phyloP scores from a whole-genome alignment of 2,888 invertebrate genomes.

The Trissonchulus sp. region DNA sequence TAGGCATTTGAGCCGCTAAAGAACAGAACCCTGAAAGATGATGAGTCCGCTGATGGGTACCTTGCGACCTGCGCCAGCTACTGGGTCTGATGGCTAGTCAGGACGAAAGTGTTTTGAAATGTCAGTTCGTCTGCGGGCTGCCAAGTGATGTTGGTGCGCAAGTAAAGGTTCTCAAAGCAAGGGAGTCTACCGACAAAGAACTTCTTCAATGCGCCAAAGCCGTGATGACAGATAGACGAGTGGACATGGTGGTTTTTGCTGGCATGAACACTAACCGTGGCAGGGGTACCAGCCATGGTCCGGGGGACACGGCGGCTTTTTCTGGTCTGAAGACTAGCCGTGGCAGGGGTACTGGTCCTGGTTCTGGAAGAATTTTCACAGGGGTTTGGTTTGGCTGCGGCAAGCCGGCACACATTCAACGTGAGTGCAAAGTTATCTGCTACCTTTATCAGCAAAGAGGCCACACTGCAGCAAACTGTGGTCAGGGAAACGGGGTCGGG shows the following conservation, averaged over 20 bases:
- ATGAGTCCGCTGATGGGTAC: conserved; percentile 7
- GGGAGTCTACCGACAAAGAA: conserved; percentile 4
- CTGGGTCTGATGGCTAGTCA: not conserved
- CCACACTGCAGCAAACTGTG: conserved; percentile 8
- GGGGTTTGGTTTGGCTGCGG: conserved; percentile 15
- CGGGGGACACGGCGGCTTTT: too few species aligned
- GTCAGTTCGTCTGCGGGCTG: conserved; percentile 15
- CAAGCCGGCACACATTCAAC: conserved; percentile 6
- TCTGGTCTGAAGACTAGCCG: not conserved
- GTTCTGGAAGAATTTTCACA: not conserved
- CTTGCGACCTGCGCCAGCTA: conserved; percentile 16
- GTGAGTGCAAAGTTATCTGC: conserved; percentile 2
- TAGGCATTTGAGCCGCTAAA: conserved; percentile 4
- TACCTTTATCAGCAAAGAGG: conserved; percentile 18
- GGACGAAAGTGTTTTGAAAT: conserved; percentile 6
- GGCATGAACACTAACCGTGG: not conserved
- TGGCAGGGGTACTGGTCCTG: not conserved
- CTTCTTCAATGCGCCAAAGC: conserved; percentile 1
- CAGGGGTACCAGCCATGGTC: too few species aligned
- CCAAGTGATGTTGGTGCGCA: conserved; percentile 12
- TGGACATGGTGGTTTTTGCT: not conserved
- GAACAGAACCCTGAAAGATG: not conserved
- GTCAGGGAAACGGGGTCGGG: conserved; percentile 19
- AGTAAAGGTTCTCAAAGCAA: not conserved
- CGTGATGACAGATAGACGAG: conserved; percentile 13